phyloP scores from a whole-genome alignment of 2,888 invertebrate species.

The Rhamphomyia laevipes region DNA sequence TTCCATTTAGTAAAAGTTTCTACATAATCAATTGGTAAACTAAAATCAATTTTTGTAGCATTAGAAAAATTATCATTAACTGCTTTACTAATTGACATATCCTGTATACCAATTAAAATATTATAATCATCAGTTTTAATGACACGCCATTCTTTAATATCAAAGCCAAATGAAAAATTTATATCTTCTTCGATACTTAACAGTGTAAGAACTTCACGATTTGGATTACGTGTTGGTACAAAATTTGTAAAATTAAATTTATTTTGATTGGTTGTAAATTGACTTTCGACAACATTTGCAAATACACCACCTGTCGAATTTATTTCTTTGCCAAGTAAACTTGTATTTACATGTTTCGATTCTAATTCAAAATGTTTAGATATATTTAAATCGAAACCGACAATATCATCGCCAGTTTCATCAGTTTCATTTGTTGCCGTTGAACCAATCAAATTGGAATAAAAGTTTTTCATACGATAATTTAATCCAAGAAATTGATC shows the following conservation, averaged over 20 bases:
- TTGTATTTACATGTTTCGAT: constrained; percentile 1
- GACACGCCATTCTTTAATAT: constrained; percentile 28
- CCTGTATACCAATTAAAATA: constrained; percentile 25
- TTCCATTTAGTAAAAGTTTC: constrained; percentile 28
- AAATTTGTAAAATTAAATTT: constrained; percentile 21
- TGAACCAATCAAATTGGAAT: constrained; percentile 11
- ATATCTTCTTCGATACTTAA: constrained; percentile 28
- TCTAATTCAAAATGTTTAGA: constrained; percentile 3
- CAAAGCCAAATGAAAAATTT: constrained; percentile 22
- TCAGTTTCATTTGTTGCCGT: background rate
- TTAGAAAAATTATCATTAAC: constrained; percentile 14
- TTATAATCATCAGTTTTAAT: constrained; percentile 21
- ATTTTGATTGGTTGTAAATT: constrained; percentile 20
- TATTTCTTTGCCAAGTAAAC: background rate
- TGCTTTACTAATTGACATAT: constrained; percentile 20
- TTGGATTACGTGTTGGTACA: constrained; percentile 17
- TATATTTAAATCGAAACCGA: background rate
- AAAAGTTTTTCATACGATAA: constrained; percentile 10
- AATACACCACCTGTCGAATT: constrained; percentile 18
- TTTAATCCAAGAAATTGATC: constrained; percentile 12
- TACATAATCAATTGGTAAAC: constrained; percentile 18
- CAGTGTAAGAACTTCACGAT: constrained; percentile 28
- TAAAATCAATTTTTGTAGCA: constrained; percentile 13
- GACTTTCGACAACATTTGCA: constrained; percentile 14
- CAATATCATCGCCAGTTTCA: background rate